Evolutionary conservation across 2,113 vertebrate species (phyloP), one percentile per base, ranked within the genome.

Genomic region (Thinocorus orbignyianus): DNA sequence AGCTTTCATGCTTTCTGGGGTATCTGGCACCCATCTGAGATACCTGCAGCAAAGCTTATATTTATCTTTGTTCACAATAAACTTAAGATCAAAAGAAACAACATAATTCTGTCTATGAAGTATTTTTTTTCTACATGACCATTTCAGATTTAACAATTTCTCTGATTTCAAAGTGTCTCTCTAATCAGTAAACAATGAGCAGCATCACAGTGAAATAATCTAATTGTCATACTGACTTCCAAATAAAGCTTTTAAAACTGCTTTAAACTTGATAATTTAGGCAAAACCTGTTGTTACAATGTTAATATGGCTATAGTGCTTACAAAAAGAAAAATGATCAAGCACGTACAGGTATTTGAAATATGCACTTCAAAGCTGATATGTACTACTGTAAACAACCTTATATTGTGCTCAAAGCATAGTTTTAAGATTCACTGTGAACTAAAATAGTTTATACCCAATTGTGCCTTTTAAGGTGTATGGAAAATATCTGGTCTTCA

Each of bases 141-240:
- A 51, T 96, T 97, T 93, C 83, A 85, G 68, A 95, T 95, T 84
- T 96, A 96, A 89, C 96, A 91, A 73, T 92, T 94, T 94, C 44
- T 90, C 80, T 90, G 71, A 64, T 95, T 97, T 93, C 54, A 91
- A 82, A 96, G 76, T 68, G 62, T 70, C 26, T 58, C 39, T 71
- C 81, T 95, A 96, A 97, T 95, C 93, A 92, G 93, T 60, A 96
- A 84, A 97, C 95, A 97, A 95, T 62, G 82, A 89, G 68, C 6
- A 55, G 48, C 37, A 93, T 91, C 81, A 58, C 48, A 94, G 61
- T 92, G 81, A 97, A 95, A 92, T 95, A 97, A 98, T 97, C 93
- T 95, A 86, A 96, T 97, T 97, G 74, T 90, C 81, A 97, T 61
- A 87, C 82, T 96, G 71, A 83, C 20, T 90, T 95, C 37, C 65